These are phyloP conservation scores for Herpailurus yagouaroundi DNA, from an alignment of 2,113 vertebrate genomes.

Conservation along the genomic window DNA sequence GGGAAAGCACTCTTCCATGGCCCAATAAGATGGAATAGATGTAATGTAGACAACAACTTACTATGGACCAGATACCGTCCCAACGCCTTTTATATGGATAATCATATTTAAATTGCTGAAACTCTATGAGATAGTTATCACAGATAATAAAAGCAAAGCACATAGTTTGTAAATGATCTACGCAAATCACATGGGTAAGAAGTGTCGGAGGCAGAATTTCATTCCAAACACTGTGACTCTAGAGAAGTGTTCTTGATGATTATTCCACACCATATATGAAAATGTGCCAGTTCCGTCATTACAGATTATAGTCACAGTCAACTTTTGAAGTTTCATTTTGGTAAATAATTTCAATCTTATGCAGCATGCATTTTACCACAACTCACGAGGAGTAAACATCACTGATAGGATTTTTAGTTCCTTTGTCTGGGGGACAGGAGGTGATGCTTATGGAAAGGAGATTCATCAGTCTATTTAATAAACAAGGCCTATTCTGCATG, in stretches of 20 bases:
- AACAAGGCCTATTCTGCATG: background rate
- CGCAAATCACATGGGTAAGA: background rate
- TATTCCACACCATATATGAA: background rate
- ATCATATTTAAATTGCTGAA: background rate
- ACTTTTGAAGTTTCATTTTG: constrained; percentile 2
- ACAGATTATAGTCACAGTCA: background rate
- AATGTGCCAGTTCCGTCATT: background rate
- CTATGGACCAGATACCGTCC: background rate
- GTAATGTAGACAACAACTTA: background rate
- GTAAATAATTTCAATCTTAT: background rate
- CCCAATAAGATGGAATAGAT: background rate
- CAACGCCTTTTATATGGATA: background rate
- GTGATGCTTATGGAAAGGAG: background rate
- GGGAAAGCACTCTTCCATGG: background rate
- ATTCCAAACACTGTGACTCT: background rate
- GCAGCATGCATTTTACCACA: background rate
- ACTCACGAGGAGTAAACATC: background rate
- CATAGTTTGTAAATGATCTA: background rate
- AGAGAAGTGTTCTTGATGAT: background rate
- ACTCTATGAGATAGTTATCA: background rate
- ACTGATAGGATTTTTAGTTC: background rate
- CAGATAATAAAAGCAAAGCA: background rate
- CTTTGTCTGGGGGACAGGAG: background rate
- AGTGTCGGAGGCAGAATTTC: background rate
- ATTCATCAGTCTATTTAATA: background rate